Conservation (phyloP, 2,797 vertebrate genomes). For the Danionella dracula region DNA sequence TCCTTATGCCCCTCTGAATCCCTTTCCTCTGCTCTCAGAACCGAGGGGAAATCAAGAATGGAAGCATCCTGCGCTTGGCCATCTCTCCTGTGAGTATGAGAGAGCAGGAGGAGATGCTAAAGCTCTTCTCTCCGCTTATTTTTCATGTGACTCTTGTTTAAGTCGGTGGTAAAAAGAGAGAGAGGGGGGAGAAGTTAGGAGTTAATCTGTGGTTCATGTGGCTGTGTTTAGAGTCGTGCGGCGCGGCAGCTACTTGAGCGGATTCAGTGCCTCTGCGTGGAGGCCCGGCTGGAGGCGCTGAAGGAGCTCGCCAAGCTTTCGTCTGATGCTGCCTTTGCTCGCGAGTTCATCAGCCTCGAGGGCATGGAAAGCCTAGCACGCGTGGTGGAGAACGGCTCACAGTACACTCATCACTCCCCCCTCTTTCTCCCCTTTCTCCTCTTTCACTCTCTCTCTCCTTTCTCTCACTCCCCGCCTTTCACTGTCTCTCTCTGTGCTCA, state of each 20-base stretch:
- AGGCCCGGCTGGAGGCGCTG: conserved; percentile 89
- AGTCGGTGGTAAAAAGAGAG: too few relatives aligned
- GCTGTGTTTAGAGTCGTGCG: conserved; percentile 75
- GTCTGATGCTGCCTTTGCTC: conserved; percentile 89
- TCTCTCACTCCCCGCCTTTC: background rate
- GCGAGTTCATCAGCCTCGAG: conserved; percentile 98
- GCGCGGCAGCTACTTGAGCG: conserved; percentile 94
- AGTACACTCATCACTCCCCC: conserved; percentile 63
- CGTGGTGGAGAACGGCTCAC: conserved; percentile 91
- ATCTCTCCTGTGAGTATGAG: conserved; percentile 84
- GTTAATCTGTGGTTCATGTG: background rate
- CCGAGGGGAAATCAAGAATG: conserved; percentile 94
- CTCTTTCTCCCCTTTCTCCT: too few relatives aligned
- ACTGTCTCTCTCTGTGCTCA: conserved; percentile 48
- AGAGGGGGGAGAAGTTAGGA: too few relatives aligned
- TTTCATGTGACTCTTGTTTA: too few relatives aligned
- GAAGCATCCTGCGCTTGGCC: conserved; percentile 92
- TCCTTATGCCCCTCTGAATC: too few relatives aligned
- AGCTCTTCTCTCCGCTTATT: too few relatives aligned
- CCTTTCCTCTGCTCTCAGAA: conserved; percentile 63
- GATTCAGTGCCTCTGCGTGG: conserved; percentile 89
- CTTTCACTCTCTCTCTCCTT: too few relatives aligned
- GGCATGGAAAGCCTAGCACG: conserved; percentile 87
- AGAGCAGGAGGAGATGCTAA: too few relatives aligned
- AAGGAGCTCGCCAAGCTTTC: conserved; percentile 97